phyloP scores from a whole-genome alignment of 1,140 invertebrate species.

The Drosophila subpulchrella region DNA sequence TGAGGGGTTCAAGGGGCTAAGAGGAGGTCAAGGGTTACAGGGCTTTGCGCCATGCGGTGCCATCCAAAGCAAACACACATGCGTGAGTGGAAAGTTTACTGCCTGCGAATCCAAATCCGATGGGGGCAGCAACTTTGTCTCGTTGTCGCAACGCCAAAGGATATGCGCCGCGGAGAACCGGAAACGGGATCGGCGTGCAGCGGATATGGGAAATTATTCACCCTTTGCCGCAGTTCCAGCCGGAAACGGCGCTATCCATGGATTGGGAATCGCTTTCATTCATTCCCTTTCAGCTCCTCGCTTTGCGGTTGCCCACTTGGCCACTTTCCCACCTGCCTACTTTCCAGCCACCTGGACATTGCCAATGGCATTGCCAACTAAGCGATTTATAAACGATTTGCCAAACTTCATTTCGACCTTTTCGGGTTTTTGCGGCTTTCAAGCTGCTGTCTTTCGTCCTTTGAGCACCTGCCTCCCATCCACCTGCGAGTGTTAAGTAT shows the following conservation, averaged over 20 bases:
- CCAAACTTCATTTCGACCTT: slow-evolving; percentile 68
- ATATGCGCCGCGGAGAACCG: slow-evolving; percentile 36
- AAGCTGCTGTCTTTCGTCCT: slow-evolving; percentile 29
- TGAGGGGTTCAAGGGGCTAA: background rate
- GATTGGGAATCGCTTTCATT: slow-evolving; percentile 44
- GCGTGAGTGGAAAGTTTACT: slow-evolving; percentile 33
- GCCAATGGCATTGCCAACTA: slow-evolving; percentile 52
- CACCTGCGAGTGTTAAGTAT: slow-evolving; percentile 73
- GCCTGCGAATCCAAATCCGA: slow-evolving; percentile 10
- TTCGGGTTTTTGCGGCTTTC: slow-evolving; percentile 55
- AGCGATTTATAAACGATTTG: slow-evolving; percentile 81
- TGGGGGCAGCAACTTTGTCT: slow-evolving; percentile 17
- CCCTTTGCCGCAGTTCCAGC: slow-evolving; percentile 45
- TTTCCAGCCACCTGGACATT: slow-evolving; percentile 32
- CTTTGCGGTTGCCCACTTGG: slow-evolving; percentile 32
- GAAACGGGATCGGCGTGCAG: slow-evolving; percentile 67
- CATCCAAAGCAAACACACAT: slow-evolving; percentile 20
- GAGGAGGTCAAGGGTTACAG: slow-evolving; percentile 21
- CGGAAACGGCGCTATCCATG: slow-evolving; percentile 45
- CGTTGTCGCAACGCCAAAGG: slow-evolving; percentile 44
- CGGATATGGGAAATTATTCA: slow-evolving; percentile 81
- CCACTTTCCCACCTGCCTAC: slow-evolving; percentile 16
- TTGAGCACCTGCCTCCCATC: background rate
- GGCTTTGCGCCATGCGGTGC: slow-evolving; percentile 20
- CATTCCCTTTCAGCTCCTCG: slow-evolving; percentile 15